Evolutionary conservation across 1,140 invertebrate genomes (phyloP), one percentile per base, ranked within the genome.

Genomic region (Reticulitermes speratus): DNA sequence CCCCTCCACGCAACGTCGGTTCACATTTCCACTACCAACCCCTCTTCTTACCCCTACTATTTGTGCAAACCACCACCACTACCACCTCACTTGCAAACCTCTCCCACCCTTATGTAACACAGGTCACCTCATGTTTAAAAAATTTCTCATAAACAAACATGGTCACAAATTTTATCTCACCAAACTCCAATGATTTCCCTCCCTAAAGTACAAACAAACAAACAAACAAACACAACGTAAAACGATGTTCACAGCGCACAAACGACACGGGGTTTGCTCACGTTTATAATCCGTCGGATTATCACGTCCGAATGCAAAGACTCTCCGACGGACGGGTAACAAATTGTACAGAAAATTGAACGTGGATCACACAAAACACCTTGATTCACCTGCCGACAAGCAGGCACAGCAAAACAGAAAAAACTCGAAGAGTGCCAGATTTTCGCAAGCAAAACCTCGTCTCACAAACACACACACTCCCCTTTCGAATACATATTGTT

Each of bases 11-110:
- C 48, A 30, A 45, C 25, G n/a, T n/a, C 44, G n/a, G 45, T 75
- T 69, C 75, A 86, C 85, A 82, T 82, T 82, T 55, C 44, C 25
- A 82, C 45, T 48, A 85, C 85, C 44, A 86, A 84, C 44, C n/a
- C 55, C 85, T 38, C 65, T 30, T n/a, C 65, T 75, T 30, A 75
- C n/a, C 65, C 65, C 65, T 75, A 9, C n/a, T 75, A 14, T 75
- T 75, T 75, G 65, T 75, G 65, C 65, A 75, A 75, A 30, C 65
- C 16, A 75, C 59, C 25, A 65, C 59, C 59, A 65, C 59, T 65
- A 7, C 65, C 65, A 75, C 65, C 65, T 30, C 65, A 75, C 65
- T 75, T 65, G 25, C 65, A 11, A 75, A 6, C n/a, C 65, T 14
- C 25, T 75, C 9, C 65, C n/a, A 75, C 65, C 65, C 65, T 75